A percentile compares a stretch with the other conserved stretches of the same genome.
Conservation (phyloP, 2,888 invertebrate species). For the Phragmatobia fuliginosa region DNA sequence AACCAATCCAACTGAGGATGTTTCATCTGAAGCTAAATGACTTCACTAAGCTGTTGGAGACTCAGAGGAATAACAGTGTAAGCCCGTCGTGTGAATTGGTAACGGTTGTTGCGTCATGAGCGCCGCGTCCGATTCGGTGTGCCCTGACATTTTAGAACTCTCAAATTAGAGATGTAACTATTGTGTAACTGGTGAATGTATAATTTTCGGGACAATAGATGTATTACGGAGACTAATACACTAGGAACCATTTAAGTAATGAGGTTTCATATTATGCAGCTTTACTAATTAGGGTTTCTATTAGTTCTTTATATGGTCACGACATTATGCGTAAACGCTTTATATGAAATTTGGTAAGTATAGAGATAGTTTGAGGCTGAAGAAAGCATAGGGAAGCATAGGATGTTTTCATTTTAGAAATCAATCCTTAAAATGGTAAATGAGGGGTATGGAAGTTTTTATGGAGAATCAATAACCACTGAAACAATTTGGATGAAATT, state of each 20-base stretch:
- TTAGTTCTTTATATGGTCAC: not conserved
- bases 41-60: constrained; percentile 49
- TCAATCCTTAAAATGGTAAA: no score
- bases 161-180: constrained; percentile 56
- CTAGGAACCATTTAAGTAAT: constrained; percentile 44
- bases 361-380: no score
- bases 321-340: no score
- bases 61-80: constrained; percentile 54
- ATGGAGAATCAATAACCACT: no score
- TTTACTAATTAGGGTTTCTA: not conserved
- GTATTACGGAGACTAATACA: constrained; percentile 37
- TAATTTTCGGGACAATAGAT: constrained; percentile 49
- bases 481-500: no score
- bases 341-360: no score
- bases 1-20: constrained; percentile 61
- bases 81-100: constrained; percentile 70
- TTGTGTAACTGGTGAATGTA: constrained; percentile 55
- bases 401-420: no score
- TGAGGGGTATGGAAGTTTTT: no score
- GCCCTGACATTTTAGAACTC: constrained; percentile 62
- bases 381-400: no score
- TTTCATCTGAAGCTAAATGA: constrained; percentile 62
- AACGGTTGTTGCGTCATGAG: constrained; percentile 73
- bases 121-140: constrained; percentile 45
- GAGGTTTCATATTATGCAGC: constrained; percentile 21